These are phyloP conservation scores for Coenonympha glycerion DNA, from an alignment of 2,888 invertebrate genomes.

Conservation along the genomic window DNA sequence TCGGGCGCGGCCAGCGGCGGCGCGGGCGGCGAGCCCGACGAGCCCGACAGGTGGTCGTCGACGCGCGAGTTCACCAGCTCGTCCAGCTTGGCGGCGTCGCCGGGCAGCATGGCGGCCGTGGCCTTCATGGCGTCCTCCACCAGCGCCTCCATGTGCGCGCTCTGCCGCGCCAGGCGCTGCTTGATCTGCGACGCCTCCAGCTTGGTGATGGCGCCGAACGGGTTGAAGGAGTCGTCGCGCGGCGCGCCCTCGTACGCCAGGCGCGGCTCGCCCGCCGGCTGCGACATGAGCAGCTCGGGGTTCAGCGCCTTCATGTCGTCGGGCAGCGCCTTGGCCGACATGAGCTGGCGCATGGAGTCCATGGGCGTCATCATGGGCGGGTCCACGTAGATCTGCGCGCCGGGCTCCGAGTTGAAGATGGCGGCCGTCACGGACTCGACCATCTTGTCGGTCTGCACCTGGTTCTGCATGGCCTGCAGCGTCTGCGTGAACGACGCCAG, in stretches of 20 bases:
- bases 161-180: constrained; percentile 57
- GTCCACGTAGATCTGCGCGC: constrained; percentile 52
- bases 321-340: constrained; percentile 47
- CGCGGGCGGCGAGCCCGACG: constrained; percentile 50
- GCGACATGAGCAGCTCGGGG: constrained; percentile 53
- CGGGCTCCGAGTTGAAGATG: constrained; percentile 63
- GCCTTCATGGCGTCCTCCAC: constrained; percentile 70
- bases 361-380: constrained; percentile 41
- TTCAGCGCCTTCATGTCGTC: constrained; percentile 58
- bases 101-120: constrained; percentile 60
- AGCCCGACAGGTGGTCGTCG: constrained; percentile 57
- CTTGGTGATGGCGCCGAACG: constrained; percentile 58
- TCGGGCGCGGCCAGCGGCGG: constrained; percentile 30
- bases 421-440: constrained; percentile 71
- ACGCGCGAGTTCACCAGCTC: constrained; percentile 73
- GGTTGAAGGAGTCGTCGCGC: constrained; percentile 49
- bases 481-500: constrained; percentile 64
- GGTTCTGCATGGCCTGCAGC: constrained; percentile 67
- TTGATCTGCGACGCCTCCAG: constrained; percentile 57
- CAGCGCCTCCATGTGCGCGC: constrained; percentile 66
- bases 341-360: constrained; percentile 54
- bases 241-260: constrained; percentile 49
- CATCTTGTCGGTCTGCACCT: constrained; percentile 72
- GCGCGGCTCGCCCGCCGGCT: constrained; percentile 39
- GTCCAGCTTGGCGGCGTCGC: constrained; percentile 72